Evolutionary conservation across 2,888 invertebrate genomes (phyloP), one percentile per base, ranked within the genome.

Genomic region (Eristalis tenax): DNA sequence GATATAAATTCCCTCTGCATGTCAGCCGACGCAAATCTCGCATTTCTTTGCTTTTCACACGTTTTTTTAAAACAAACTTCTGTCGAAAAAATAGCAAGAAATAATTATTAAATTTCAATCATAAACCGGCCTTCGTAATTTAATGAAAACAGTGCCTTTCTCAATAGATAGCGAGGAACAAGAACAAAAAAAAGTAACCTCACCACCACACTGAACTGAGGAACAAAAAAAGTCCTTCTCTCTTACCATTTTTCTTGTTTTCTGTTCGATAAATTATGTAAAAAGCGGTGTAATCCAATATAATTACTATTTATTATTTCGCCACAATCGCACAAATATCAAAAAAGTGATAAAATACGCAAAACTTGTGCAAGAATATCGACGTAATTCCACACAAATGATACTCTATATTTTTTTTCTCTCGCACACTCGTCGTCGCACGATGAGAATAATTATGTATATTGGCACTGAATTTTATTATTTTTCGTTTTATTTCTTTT

Each of bases 211-310:
- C 8, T 18, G 22, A 73, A 23, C 26, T 26, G 26, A 15, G 23
- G 38, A 68, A 70, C 43, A 64, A 69, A 71, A 63, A 50, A 63
- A 43, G 66, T 43, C 15, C 68, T 70, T 69, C 69, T 74, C 32
- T 64, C 81, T 86, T 86, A 86, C 86, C 86, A 86, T 86, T 78
- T 77, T 77, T 13, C 59, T 28, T 43, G 77, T 35, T 43, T 78
- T 61, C 50, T 59, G 64, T 63, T 78, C 68, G 35, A 75, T 26
- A 59, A 78, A 79, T 86, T 83, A 85, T 78, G 73, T 85, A 83
- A 86, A 85, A 79, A n/a, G 50, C 50, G 50, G 50, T 50, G 82
- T 82, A 83, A 86, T 86, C 86, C 78, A 79, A 86, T 63, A 11
- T 40, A 79, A 63, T 70, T 64, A 65, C 1, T 56, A 69, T 57